Evolutionary conservation across 2,113 vertebrate species (phyloP), one percentile per base, ranked within the genome.

Genomic region (Actenoides hombroni): DNA sequence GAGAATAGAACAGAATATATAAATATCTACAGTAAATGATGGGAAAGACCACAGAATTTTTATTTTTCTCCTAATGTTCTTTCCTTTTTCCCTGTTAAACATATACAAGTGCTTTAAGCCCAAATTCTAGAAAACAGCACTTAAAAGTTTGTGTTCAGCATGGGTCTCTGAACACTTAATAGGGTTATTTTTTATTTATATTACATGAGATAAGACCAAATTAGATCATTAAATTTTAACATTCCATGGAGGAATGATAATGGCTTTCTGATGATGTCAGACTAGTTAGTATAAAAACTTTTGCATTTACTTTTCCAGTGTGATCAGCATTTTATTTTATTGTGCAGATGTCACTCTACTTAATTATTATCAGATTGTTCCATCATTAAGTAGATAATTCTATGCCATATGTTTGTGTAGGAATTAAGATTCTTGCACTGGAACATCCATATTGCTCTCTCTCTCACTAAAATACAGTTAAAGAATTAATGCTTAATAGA

Each of bases 161-260:
- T 49, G 61, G 59, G 57, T 83, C 76, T 94, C 64, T 96, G 94
- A 95, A 96, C 94, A 92, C 76, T 82, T 94, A 92, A 95, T 61
- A 86, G 39, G 35, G 82, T 95, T 96, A 96, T 97, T 95, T 96
- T 97, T 97, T 97, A 97, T 97, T 97, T 97, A 97, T 94, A 95
- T 78, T 92, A 88, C 83, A 94, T 86, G 94, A 94, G 96, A 97
- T 97, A 96, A 94, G 86, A 94, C 84, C 78, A 96, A 97, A 97
- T 97, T 97, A 97, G 88, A 84, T 96, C 65, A 97, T 97, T 96
- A 97, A 96, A 97, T 95, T 96, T 97, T 97, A 97, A 97, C 94
- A 92, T 94, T 89, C 89, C 94, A 94, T 73, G 51, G 92, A 97
- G 95, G 76, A 95, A 95, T 90, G 88, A 81, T 90, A 97, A 96